Base-by-base conservation (phyloP, 2,113 vertebrate species). In the Pithys albifrons region DNA sequence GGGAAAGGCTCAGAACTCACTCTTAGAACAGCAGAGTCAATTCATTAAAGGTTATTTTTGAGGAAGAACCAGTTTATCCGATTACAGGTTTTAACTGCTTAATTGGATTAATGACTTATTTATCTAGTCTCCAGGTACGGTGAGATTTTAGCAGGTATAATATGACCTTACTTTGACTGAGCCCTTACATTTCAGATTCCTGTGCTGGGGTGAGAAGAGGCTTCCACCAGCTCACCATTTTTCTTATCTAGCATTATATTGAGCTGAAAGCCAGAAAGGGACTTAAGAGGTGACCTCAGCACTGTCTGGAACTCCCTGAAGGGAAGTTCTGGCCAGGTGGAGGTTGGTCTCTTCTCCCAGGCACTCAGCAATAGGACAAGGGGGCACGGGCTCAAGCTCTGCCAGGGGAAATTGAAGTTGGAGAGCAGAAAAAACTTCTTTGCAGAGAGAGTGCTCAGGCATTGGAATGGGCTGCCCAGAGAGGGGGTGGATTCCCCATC, bases 31-130 rank as follows among this genome's bases (percentile, higher is more conserved):
- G 72, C 72, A 94, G 89, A 96, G 94, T 91, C 95, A 88, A 96
- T 95, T 96, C 96, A 76, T 97, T 96, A 93, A 75, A 93, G 92
- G 94, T 96, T 97, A 97, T 97, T 97, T 97, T 96, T 96, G 96
- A 97, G 94, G 88, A 95, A 92, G 92, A 96, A 95, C 66, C n/a
- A 9, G 82, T 97, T 97, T 80, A 97, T 97, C 97, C 96, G 96
- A 97, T 97, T 97, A 97, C 29, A 83, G 87, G 92, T 96, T 96
- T 96, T 96, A 97, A 89, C 87, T 91, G 22, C 91, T 93, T 97
- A 96, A 96, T 77, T 92, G 92, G 97, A 93, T 97, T 96, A 95
- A 94, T 94, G 82, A 90, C 85, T 96, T 95, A 88, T 76, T 95
- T 97, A 91, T 92, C 94, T 80, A 75, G 93, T 80, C 89, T 91